Evolutionary conservation across 1,140 invertebrate genomes (phyloP), one percentile per base, ranked within the genome.

Genomic region (Cotesia glomerata): DNA sequence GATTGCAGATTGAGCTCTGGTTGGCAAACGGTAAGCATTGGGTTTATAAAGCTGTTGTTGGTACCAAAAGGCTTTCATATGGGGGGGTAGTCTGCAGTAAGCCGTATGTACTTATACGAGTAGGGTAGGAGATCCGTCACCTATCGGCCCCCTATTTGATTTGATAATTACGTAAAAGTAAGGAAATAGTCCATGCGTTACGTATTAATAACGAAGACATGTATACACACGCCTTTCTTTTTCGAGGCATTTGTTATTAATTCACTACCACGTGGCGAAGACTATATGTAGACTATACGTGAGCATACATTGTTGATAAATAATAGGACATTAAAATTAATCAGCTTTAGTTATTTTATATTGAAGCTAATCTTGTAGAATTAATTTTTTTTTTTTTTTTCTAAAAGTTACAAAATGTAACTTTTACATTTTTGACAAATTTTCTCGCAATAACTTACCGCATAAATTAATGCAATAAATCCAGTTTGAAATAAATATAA

Each of bases 1-100:
- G 65, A 76, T 71, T 16, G 68, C 72, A 36, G 65, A 73, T 76
- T 73, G 68, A 76, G 69, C 73, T 76, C 71, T 76, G 74, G 70
- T 71, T 72, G 64, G 67, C 63, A 39, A 73, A 35, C 58, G 71
- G 56, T 73, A 56, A 76, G 72, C 74, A 45, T 63, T 76, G 74
- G 58, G 74, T 73, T 76, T 76, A 76, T 76, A 76, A 76, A 76
- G 74, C 63, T 62, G 63, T 35, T 56, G 63, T 16, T 34, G 34
- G 49, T 58, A 58, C 34, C 51, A 66, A 66, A 69, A 59, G 13
- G n/a, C 65, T 13, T 18, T 16, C 34, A 62, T 45, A 26, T 39
- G 26, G 49, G 61, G 61, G 64, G 61, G 69, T 45, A 71, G 69
- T 54, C 16, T 64, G 18, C 56, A 56, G 56, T 54, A n/a, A 56